Conservation (phyloP, 1,140 invertebrate genomes). For the Platorchestia sp. region DNA sequence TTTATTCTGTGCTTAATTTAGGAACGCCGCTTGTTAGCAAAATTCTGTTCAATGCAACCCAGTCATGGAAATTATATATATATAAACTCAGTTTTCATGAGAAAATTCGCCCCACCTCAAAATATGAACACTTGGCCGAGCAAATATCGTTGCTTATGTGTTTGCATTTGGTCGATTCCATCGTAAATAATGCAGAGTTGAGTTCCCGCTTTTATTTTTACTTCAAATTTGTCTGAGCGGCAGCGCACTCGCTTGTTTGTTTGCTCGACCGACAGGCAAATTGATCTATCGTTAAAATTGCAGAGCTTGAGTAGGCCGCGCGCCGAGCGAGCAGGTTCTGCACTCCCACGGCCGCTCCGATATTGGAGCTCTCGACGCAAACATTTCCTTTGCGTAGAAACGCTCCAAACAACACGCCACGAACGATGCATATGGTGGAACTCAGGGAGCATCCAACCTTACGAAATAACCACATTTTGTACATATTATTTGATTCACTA, state of each 20-base stretch:
- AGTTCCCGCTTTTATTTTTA: not conserved
- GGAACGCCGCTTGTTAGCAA: not conserved
- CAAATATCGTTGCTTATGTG: not conserved
- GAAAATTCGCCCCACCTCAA: too few relatives aligned
- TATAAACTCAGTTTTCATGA: too few relatives aligned
- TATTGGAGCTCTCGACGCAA: not conserved
- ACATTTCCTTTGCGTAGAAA: not conserved
- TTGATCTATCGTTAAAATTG: constrained; percentile 48
- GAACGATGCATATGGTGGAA: not conserved
- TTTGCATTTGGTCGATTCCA: not conserved
- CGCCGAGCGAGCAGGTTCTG: not conserved
- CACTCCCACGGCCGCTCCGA: not conserved
- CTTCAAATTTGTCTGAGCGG: not conserved
- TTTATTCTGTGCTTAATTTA: not conserved
- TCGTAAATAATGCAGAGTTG: not conserved
- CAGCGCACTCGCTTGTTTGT: not conserved
- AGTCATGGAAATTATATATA: not conserved
- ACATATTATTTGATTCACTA: not conserved
- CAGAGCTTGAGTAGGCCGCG: not conserved
- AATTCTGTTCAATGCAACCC: not conserved
- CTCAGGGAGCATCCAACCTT: not conserved
- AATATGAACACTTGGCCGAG: not conserved
- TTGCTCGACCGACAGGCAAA: constrained; percentile 31
- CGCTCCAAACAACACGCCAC: not conserved
- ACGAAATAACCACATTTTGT: not conserved